Evolutionary conservation across 2,888 invertebrate genomes (phyloP), one percentile per base, ranked within the genome.

Genomic region (Folsomia candida): DNA sequence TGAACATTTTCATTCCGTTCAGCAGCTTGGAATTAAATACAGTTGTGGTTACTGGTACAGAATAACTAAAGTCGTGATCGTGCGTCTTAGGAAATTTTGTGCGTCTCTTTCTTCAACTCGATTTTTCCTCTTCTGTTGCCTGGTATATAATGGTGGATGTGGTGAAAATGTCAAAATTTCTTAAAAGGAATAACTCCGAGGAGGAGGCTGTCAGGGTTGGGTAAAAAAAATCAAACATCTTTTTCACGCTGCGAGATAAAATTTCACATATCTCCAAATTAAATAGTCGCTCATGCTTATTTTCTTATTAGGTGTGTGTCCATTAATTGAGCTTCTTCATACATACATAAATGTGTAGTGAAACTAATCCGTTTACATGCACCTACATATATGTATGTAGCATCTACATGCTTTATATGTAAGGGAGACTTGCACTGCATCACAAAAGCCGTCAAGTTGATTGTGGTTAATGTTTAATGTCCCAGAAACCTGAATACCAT

Each of bases 401-500:
- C n/a, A n/a, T n/a, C n/a, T n/a, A n/a, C n/a, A n/a, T n/a, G n/a
- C n/a, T n/a, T n/a, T n/a, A n/a, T n/a, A n/a, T n/a, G n/a, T n/a
- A n/a, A n/a, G n/a, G n/a, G n/a, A n/a, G n/a, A 37, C 6, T 37
- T 37, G 37, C 37, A n/a, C 14, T 37, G 14, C 14, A 9, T 37
- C 14, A 37, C 37, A 37, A 37, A 37, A 37, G 37, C 37, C 37
- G 37, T 37, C 6, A 37, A 37, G 37, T 37, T 37, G 37, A 37
- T 37, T 37, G 37, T 37, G 37, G 37, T 37, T 37, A 37, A 37
- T 37, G 37, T 37, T 37, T 14, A 37, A 54, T 54, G 54, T 54
- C 54, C 54, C 54, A 54, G 54, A 54, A 54, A 54, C 54, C 54
- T 54, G 54, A 54, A 54, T 54, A 54, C 54, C 54, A 54, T 54